Evolutionary conservation across 2,113 vertebrate species (phyloP), one percentile per base, ranked within the genome.

Genomic region (Lamprologus lemairii): DNA sequence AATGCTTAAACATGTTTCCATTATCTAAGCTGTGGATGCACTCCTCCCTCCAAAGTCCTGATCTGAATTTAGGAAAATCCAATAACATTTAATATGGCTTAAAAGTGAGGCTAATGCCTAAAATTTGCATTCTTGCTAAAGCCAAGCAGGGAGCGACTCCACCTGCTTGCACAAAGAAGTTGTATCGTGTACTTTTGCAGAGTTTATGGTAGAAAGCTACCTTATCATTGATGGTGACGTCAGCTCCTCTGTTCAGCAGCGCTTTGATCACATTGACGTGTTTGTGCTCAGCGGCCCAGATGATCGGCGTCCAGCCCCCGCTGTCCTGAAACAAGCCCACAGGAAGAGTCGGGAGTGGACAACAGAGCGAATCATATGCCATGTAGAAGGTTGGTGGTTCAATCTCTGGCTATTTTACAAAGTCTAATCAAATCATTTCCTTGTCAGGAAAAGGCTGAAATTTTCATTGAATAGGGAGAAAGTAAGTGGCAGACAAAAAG

Each of bases 221-320:
- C 12, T 99, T 99, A 91, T 99, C 98, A 4, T 96, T 96, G 54
- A 98, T 94, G 8, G 97, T 97, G 87, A 98, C 97, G 1, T 98
- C 97, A 0, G 98, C 97, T 3, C 98, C 98, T 73, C 98, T 93
- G 13, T 97, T 97, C 84, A 99, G 95, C 87, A 99, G 95, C 17
- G 96, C 95, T 80, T 96, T 96, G 90, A 99, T 98, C 57, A 99
- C 96, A 0, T 97, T 94, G 0, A 98, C 96, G n/a, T 98, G 98
- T 87, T 97, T 97, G 93, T 98, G 98, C 82, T 99, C 98, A 0
- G 98, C 98, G 0, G 98, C 98, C 98, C 98, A 99, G 92, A 99
- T 98, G 88, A 99, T 97, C 5, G 98, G 98, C 1, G 98, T 98
- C 98, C 98, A 99, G 9, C 98, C 98, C 0, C 98, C 98, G 1